A percentile compares a stretch with the other conserved stretches of the same genome.
Evolutionary conservation across 2,113 vertebrate genomes (phyloP).

Genomic region (Nycticebus coucang): DNA sequence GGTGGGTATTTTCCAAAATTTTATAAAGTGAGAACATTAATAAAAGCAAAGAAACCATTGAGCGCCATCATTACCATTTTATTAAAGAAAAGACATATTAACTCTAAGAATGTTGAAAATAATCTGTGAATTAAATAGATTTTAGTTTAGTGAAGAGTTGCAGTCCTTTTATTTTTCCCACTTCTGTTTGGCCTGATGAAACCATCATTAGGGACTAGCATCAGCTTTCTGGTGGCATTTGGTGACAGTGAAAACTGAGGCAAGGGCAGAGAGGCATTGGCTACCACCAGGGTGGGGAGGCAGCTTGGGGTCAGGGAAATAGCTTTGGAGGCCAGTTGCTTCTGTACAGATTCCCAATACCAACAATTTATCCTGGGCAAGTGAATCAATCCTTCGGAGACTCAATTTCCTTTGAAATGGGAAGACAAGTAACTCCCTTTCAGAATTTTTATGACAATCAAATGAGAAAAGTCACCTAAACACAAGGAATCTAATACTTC

Average conservation of each 20-base stretch:
- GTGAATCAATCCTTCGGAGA: background rate
- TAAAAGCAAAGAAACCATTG: background rate
- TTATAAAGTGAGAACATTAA: background rate
- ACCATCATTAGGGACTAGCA: background rate
- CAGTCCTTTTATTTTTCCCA: background rate
- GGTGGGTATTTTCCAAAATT: background rate
- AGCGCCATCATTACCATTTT: background rate
- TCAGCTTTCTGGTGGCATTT: background rate
- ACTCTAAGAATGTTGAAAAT: background rate
- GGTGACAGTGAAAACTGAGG: background rate
- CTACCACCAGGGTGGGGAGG: background rate
- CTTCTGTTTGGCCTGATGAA: background rate
- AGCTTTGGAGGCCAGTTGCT: background rate
- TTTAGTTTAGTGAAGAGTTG: background rate
- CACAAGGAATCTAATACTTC: background rate
- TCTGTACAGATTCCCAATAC: background rate
- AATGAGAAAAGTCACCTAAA: background rate
- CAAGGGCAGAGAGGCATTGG: background rate
- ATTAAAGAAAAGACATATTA: conserved; percentile 35
- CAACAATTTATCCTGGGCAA: background rate
- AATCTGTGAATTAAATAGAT: background rate
- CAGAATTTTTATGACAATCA: background rate
- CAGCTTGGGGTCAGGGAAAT: background rate
- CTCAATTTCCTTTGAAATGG: background rate
- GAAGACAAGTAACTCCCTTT: background rate